These are phyloP conservation scores for Leptinotarsa lineolata DNA, from an alignment of 1,140 invertebrate genomes.

Conservation along the genomic window DNA sequence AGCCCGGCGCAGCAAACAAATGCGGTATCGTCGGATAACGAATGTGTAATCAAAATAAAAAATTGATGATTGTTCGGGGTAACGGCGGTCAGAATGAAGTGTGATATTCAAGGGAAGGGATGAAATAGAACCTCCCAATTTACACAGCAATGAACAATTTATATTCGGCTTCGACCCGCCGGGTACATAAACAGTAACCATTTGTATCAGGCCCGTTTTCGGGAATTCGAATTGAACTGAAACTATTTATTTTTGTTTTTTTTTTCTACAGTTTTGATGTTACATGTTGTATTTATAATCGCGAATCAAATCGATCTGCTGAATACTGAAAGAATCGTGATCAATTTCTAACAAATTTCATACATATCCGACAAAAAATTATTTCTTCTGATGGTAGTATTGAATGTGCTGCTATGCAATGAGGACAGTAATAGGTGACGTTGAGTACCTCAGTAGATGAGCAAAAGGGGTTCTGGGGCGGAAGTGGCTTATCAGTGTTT, in stretches of 20 bases:
- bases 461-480: too few relatives aligned
- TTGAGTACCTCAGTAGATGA: too few relatives aligned
- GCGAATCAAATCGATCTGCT: too few relatives aligned
- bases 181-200: background rate
- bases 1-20: constrained; percentile 1
- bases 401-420: too few relatives aligned
- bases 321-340: too few relatives aligned
- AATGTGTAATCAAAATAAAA: constrained; percentile 20
- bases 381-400: too few relatives aligned
- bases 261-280: background rate
- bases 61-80: constrained; percentile 18
- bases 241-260: background rate
- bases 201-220: background rate
- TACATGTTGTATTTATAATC: too few relatives aligned
- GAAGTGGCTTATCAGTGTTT: too few relatives aligned
- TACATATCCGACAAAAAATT: too few relatives aligned
- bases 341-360: too few relatives aligned
- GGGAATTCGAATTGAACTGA: background rate
- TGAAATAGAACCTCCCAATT: constrained; percentile 10
- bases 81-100: background rate
- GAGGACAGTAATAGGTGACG: too few relatives aligned
- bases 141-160: constrained; percentile 20
- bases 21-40: constrained; percentile 19
- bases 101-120: background rate
- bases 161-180: constrained; percentile 4